Percentiles rank a stretch among this genome's conserved stretches.
Conservation (phyloP, 2,113 vertebrate genomes). For the Kobus ellipsiprymnus region DNA sequence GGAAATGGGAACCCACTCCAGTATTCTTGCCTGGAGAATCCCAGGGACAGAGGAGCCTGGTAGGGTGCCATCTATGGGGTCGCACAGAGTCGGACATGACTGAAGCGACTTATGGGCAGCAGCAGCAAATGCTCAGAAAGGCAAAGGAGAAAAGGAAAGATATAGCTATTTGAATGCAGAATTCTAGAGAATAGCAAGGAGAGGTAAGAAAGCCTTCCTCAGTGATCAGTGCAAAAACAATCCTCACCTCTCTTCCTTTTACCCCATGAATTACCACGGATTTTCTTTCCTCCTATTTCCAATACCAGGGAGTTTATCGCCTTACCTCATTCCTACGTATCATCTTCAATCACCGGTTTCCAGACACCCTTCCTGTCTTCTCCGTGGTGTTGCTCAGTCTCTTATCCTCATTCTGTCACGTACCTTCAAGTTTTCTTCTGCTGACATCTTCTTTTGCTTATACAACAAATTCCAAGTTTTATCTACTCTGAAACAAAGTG, state of each 20-base stretch:
- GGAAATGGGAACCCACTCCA: not conserved
- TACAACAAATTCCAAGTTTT: not conserved
- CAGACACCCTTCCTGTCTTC: not conserved
- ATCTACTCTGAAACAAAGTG: not conserved
- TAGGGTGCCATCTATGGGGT: not conserved
- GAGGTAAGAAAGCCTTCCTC: not conserved
- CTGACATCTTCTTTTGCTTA: not conserved
- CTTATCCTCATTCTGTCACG: not conserved
- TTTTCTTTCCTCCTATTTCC: not conserved
- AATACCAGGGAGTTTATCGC: not conserved
- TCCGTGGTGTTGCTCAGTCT: not conserved
- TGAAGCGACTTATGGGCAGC: not conserved
- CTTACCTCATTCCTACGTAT: not conserved
- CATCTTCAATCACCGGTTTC: not conserved
- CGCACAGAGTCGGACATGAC: rapidly evolving
- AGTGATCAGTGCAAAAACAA: not conserved
- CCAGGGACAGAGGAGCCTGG: not conserved
- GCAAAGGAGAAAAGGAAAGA: not conserved
- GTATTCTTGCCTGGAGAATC: not conserved
- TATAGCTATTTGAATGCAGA: not conserved
- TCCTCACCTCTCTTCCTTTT: not conserved
- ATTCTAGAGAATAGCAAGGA: not conserved
- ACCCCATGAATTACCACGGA: not conserved
- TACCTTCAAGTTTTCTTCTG: not conserved
- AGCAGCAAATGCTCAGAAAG: not conserved